Conservation (phyloP, 1,140 invertebrate genomes). For the Hermatobates lingyangjiaoensis region DNA sequence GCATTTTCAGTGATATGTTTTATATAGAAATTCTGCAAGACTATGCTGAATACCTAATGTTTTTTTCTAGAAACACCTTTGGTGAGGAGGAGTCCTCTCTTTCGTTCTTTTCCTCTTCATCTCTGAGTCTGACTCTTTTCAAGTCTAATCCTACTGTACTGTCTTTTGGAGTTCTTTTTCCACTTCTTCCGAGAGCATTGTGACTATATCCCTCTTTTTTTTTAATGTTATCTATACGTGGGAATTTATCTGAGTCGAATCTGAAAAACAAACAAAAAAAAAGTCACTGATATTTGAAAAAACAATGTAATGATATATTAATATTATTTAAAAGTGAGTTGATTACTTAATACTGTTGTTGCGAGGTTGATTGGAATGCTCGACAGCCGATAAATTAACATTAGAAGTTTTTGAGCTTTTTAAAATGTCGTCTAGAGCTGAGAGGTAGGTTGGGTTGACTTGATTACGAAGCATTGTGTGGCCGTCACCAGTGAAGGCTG, state of each 20-base stretch:
- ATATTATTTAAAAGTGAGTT: not conserved
- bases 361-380: conserved; percentile 23
- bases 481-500: too few relatives aligned
- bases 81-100: conserved; percentile 8
- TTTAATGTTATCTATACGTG: conserved; percentile 22
- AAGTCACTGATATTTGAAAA: not conserved
- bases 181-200: not conserved
- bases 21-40: not conserved
- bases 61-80: conserved; percentile 13
- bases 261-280: conserved; percentile 8
- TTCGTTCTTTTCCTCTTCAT: conserved; percentile 24
- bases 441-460: too few relatives aligned
- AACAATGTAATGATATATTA: not conserved
- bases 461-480: too few relatives aligned
- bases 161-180: not conserved
- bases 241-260: conserved; percentile 44
- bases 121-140: conserved; percentile 17
- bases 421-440: conserved; percentile 33
- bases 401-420: conserved; percentile 45
- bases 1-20: too few relatives aligned
- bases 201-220: conserved; percentile 8
- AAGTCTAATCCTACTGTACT: conserved; percentile 14
- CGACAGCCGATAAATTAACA: conserved; percentile 36
- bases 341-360: conserved; percentile 28
- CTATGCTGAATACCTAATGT: conserved; percentile 10